Base-by-base conservation (phyloP, 2,797 vertebrate genomes). In the Cirrhinus molitorella region DNA sequence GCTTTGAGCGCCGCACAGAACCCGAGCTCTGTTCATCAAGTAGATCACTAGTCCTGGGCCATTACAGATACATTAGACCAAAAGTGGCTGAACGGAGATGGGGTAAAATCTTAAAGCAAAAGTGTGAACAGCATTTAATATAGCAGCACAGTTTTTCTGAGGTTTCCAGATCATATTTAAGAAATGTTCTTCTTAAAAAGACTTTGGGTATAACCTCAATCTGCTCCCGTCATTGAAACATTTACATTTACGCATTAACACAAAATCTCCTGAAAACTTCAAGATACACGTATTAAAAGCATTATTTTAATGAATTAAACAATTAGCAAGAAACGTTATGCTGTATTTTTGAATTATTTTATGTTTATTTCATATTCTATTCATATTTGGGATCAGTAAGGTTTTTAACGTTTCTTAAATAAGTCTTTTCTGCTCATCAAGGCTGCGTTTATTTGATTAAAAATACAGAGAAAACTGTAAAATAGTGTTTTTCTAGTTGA, bases 1-100 rank as follows among this genome's bases (percentile, higher is more conserved):
- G 87, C 91, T 77, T 34, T 57, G 81, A 59, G 49, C 13, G 1
- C 49, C 14, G 45, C 89, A 86, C 81, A 89, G 88, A 87, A 89
- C 83, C 81, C 40, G 67, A 89, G 83, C 84, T 23, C 87, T 65
- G 87, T 85, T 82, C 88, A 83, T 88, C 84, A 89, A 89, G 87
- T 84, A 88, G 85, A 87, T 89, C 90, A 90, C 90, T 73, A 90
- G 92, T 92, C 90, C 86, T 59, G 89, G 79, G 85, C 89, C 90
- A 92, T 92, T 92, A 93, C 87, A 88, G 91, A 89, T 84, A 88
- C 85, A 91, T 92, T 90, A 93, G 91, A 92, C 90, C 93, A 92
- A 93, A 47, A 85, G 85, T 92, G 90, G 86, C 85, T 59, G 83
- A 89, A 90, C 91, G 89, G 90, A 91, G 87, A 75, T 88, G 49